A percentile compares a stretch with the other conserved stretches of the same genome.
Evolutionary conservation across 1,140 invertebrate genomes (phyloP).

Genomic region (Bombus cullumanus): DNA sequence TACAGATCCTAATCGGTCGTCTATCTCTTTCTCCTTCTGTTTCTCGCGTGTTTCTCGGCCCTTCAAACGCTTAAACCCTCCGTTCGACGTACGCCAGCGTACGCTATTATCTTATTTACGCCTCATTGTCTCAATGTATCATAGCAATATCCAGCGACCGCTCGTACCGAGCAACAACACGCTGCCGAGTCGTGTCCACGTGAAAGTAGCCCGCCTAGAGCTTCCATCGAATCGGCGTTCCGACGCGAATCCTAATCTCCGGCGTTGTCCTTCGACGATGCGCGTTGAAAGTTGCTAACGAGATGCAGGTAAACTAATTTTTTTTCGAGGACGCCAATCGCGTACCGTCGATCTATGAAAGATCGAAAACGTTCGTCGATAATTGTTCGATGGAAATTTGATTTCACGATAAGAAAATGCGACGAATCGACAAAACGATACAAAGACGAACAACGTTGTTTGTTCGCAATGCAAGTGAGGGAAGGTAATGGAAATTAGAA

Average conservation of each 20-base stretch:
- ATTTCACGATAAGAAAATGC: too few species aligned
- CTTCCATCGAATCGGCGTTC: background rate
- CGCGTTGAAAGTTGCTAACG: background rate
- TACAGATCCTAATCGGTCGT: constrained; percentile 74
- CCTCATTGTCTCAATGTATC: constrained; percentile 82
- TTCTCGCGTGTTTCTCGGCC: constrained; percentile 54
- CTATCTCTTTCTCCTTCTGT: constrained; percentile 33
- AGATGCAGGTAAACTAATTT: too few species aligned
- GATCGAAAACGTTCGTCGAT: too few species aligned
- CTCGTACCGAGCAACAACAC: constrained; percentile 68
- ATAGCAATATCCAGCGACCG: constrained; percentile 77
- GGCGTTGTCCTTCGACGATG: background rate
- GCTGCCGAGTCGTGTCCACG: constrained; percentile 56
- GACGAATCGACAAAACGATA: too few species aligned
- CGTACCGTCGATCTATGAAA: accelerated
- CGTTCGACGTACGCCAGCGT: constrained; percentile 72
- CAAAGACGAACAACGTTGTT: too few species aligned
- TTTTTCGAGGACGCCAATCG: too few species aligned
- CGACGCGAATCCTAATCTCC: too few species aligned
- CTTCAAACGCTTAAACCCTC: constrained; percentile 72
- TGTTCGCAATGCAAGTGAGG: accelerated
- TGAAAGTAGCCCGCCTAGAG: constrained; percentile 29
- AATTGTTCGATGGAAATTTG: too few species aligned
- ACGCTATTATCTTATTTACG: constrained; percentile 82
- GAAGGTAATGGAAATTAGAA: too few species aligned